phyloP scores from a whole-genome alignment of 2,797 vertebrate genomes.

The Babyrousa celebensis region DNA sequence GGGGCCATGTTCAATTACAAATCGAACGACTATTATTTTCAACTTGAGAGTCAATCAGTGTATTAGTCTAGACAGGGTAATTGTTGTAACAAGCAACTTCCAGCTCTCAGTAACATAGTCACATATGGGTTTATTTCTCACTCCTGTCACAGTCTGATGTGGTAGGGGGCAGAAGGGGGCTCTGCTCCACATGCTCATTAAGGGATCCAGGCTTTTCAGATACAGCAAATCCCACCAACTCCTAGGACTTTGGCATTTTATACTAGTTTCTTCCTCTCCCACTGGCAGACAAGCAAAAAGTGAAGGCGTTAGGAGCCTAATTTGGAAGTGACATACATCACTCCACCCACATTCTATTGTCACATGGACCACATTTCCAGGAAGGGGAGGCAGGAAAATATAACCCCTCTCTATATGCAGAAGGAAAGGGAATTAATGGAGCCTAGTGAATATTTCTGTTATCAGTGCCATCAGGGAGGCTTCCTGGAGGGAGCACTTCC shows the following conservation, averaged over 20 bases:
- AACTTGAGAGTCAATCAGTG: not conserved
- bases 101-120: not conserved
- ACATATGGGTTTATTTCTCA: not conserved
- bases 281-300: not conserved
- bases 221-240: not conserved
- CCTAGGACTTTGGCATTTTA: not conserved
- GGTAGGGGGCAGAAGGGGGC: fast-evolving
- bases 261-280: not conserved
- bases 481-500: not conserved
- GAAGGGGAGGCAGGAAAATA: not conserved
- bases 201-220: not conserved
- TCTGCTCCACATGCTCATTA: not conserved
- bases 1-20: not conserved
- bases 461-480: not conserved
- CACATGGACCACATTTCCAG: not conserved
- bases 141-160: not conserved
- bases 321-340: not conserved
- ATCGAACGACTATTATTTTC: slow-evolving; percentile 1
- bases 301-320: not conserved
- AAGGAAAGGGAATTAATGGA: not conserved
- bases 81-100: not conserved
- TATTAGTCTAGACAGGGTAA: not conserved
- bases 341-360: not conserved
- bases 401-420: not conserved
- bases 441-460: not conserved